phyloP scores from a whole-genome alignment of 2,888 invertebrate genomes.

The Epistrophella euchroma region DNA sequence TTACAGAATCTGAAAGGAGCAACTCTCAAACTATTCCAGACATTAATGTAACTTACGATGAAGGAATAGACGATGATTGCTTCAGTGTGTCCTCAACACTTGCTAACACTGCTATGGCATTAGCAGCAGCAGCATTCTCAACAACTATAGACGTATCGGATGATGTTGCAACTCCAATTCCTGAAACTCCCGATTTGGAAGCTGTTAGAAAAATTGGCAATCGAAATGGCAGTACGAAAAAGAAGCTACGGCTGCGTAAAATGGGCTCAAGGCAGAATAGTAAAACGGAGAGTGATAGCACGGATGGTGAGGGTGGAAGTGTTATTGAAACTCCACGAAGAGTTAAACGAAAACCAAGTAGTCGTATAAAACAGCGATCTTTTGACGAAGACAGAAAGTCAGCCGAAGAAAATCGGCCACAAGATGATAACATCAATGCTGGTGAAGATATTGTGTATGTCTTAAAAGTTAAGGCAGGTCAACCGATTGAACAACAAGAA shows the following conservation, averaged over 20 bases:
- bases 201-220: slow-evolving; percentile 36
- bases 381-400: slow-evolving; percentile 80
- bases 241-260: slow-evolving; percentile 82
- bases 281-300: slow-evolving; percentile 84
- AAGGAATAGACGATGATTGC: slow-evolving; percentile 77
- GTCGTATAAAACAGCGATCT: slow-evolving; percentile 81
- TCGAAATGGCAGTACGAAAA: slow-evolving; percentile 79
- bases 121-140: slow-evolving; percentile 75
- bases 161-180: slow-evolving; percentile 79
- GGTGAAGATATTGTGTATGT: slow-evolving; percentile 83
- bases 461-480: slow-evolving; percentile 82
- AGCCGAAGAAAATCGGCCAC: slow-evolving; percentile 76
- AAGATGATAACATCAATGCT: slow-evolving; percentile 59
- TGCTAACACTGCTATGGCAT: slow-evolving; percentile 54
- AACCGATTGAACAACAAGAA: slow-evolving; percentile 80
- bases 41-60: slow-evolving; percentile 82
- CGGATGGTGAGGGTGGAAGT: slow-evolving; percentile 81
- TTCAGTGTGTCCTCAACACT: slow-evolving; percentile 67
- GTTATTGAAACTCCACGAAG: slow-evolving; percentile 82
- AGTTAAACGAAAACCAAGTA: slow-evolving; percentile 82
- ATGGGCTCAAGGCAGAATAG: slow-evolving; percentile 83
- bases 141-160: slow-evolving; percentile 78
- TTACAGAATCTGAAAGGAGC: slow-evolving; percentile 78
- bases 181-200: slow-evolving; percentile 76
- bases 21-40: slow-evolving; percentile 80